Percentiles rank a stretch among this genome's conserved stretches.
Conservation (phyloP, 2,888 invertebrate species). For the Brachyopa scutellaris region DNA sequence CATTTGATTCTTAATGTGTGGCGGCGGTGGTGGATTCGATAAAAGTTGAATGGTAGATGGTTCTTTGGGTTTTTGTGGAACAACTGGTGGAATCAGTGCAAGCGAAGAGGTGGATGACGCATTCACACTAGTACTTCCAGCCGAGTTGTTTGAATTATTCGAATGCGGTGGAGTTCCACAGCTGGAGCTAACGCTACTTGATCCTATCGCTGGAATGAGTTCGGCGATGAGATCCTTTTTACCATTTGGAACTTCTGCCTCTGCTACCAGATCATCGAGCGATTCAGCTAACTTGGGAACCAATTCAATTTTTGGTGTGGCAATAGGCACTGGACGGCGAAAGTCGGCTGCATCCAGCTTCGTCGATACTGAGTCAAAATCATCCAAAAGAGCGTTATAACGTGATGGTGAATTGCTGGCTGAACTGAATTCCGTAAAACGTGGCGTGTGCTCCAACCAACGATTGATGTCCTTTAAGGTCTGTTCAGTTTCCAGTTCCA, state of each 20-base stretch:
- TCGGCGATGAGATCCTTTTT: conserved; percentile 76
- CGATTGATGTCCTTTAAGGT: conserved; percentile 91
- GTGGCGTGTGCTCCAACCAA: conserved; percentile 93
- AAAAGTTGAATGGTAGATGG: conserved; percentile 79
- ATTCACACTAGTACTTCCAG: conserved; percentile 78
- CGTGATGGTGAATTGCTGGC: conserved; percentile 90
- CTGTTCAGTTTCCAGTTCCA: conserved; percentile 87
- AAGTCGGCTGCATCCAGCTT: conserved; percentile 82
- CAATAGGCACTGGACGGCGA: conserved; percentile 82
- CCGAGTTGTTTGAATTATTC: conserved; percentile 78
- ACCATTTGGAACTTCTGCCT: conserved; percentile 74
- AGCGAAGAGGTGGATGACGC: conserved; percentile 49
- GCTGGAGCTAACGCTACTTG: conserved; percentile 78
- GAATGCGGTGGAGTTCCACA: conserved; percentile 80
- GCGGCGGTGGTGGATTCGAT: conserved; percentile 80
- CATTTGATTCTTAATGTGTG: conserved; percentile 80
- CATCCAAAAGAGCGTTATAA: conserved; percentile 86
- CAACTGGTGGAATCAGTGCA: conserved; percentile 69
- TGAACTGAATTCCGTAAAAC: conserved; percentile 88
- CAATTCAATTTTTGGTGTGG: conserved; percentile 80
- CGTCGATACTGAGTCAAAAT: conserved; percentile 81
- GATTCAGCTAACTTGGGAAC: conserved; percentile 82
- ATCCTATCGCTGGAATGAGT: conserved; percentile 70
- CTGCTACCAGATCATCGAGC: conserved; percentile 82
- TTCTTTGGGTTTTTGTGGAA: conserved; percentile 78